Evolutionary conservation across 2,888 invertebrate genomes (phyloP).

Genomic region (Druceiella hillmani): DNA sequence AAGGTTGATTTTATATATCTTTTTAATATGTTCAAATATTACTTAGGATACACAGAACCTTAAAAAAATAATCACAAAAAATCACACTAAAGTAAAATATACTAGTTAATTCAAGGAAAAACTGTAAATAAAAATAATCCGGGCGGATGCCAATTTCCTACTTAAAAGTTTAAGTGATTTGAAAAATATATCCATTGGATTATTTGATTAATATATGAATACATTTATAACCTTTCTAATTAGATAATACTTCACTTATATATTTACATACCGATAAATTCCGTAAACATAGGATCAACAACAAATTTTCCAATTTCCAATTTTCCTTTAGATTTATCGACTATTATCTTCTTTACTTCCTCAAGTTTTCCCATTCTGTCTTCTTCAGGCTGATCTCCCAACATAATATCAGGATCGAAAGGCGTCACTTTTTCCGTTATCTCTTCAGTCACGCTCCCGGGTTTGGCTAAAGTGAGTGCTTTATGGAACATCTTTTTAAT

Average conservation of each 20-base stretch:
- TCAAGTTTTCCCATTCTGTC: slow-evolving; percentile 44
- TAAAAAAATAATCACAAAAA: too few relatives aligned
- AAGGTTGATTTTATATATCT: too few relatives aligned
- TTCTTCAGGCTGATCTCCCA: slow-evolving; percentile 46
- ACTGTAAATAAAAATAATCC: too few relatives aligned
- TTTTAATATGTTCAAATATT: too few relatives aligned
- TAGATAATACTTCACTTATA: background rate
- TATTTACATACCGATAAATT: slow-evolving; percentile 70
- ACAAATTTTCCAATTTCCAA: slow-evolving; percentile 73
- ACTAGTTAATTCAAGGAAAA: too few relatives aligned
- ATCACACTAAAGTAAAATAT: too few relatives aligned
- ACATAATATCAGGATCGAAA: slow-evolving; percentile 43
- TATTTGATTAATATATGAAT: too few relatives aligned
- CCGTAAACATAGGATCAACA: slow-evolving; percentile 81
- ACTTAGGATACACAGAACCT: too few relatives aligned
- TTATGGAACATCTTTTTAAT: slow-evolving; percentile 65
- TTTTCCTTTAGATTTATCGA: slow-evolving; percentile 53
- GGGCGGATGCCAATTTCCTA: too few relatives aligned
- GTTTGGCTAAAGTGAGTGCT: slow-evolving; percentile 50
- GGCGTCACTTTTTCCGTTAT: slow-evolving; percentile 30
- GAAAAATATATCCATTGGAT: too few relatives aligned
- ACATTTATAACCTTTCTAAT: too few relatives aligned
- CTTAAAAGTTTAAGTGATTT: too few relatives aligned
- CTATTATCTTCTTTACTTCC: slow-evolving; percentile 49
- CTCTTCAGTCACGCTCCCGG: slow-evolving; percentile 43